Evolutionary conservation across 2,888 invertebrate species (phyloP), one percentile per base, ranked within the genome.

Genomic region (Muscina levida): DNA sequence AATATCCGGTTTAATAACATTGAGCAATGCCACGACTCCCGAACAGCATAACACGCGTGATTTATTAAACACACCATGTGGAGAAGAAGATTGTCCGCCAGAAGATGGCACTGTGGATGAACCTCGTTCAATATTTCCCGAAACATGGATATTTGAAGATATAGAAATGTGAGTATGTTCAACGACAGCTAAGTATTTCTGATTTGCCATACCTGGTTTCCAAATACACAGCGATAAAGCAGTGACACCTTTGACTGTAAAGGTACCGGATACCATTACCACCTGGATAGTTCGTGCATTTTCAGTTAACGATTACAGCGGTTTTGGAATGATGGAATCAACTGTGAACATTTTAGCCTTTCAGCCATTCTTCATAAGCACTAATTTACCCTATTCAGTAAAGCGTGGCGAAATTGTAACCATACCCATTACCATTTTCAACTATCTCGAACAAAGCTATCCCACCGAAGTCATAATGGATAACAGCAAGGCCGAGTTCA

Each of bases 351-450:
- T 96, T 48, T 93, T 92, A 87, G 95, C 95, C 0, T 94, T 95
- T 88, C 93, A 95, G 83, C 93, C 94, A 4, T 95, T 96, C 90
- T 95, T 95, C 86, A 92, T 96, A 44, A 93, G 93, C 1, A 88
- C 96, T 77, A 94, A 95, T 86, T 89, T 96, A 67, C 96, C 96
- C 0, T 94, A 94, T 87, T 93, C 95, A 0, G 93, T 96, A 0
- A 93, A 95, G 83, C 91, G 94, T 22, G 95, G 95, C 37, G 98
- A 98, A 92, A 94, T 95, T 11, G 92, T 98, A 56, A 95, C 96
- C 0, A 93, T 97, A 68, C 95, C 97, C 56, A 94, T 96, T 15
- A 94, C 95, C 3, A 93, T 98, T 11, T 96, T 95, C 89, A 98
- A 97, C 89, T 96, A 97, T 86, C 92, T 96, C 89, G 93, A 94